These are phyloP conservation scores for Agrotis exclamationis DNA, from an alignment of 2,888 invertebrate species.

Conservation along the genomic window DNA sequence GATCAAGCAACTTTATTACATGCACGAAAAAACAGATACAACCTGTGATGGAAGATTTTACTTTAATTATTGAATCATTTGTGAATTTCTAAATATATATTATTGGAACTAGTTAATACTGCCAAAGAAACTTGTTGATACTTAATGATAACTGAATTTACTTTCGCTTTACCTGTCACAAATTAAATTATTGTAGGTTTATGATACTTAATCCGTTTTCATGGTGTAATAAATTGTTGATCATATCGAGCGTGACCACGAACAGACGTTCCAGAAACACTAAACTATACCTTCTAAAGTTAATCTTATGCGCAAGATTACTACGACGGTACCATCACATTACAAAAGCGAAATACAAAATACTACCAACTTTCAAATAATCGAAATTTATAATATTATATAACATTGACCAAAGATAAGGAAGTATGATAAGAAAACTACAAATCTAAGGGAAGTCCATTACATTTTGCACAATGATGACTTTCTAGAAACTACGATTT, in stretches of 20 bases:
- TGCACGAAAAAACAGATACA: constrained; percentile 14
- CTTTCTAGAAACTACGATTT: constrained; percentile 66
- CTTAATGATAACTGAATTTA: neutral
- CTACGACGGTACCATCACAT: constrained; percentile 82
- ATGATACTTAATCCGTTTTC: neutral
- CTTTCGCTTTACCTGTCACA: neutral
- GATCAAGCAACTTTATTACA: constrained; percentile 60
- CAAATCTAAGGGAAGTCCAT: constrained; percentile 65
- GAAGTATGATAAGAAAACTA: constrained; percentile 63
- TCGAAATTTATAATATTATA: constrained; percentile 61
- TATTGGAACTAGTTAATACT: constrained; percentile 6
- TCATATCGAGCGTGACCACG: constrained; percentile 38
- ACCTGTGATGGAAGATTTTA: constrained; percentile 7
- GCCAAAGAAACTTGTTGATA: constrained; percentile 24
- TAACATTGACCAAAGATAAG: constrained; percentile 57
- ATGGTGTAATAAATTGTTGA: constrained; percentile 63
- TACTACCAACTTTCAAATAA: constrained; percentile 61
- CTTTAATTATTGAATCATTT: constrained; percentile 20
- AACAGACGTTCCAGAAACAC: constrained; percentile 62
- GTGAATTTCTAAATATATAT: constrained; percentile 21
- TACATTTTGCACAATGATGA: constrained; percentile 62
- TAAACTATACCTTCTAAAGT: constrained; percentile 83
- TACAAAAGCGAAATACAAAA: constrained; percentile 71
- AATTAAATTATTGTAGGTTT: neutral
- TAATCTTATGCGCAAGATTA: constrained; percentile 88